Base-by-base conservation (phyloP, 2,888 invertebrate species). In the Gymnocheta viridis region DNA sequence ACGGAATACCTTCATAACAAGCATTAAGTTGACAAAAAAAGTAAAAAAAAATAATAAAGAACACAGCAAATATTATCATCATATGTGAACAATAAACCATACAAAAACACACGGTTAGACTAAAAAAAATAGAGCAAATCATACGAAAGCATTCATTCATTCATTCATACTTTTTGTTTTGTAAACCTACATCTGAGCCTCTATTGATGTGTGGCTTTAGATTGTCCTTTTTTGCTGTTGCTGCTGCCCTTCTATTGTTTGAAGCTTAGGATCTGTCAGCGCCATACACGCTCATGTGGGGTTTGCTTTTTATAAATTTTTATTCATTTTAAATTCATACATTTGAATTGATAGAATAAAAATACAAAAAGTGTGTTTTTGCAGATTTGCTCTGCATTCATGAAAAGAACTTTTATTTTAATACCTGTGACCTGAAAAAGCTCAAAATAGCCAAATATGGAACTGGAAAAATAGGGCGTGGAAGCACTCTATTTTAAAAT, bases 181-280 rank as follows among this genome's bases (percentile, higher is more conserved):
- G 27, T n/a, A 77, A 77, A 64, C 51, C 74, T 64, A 38, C 67
- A 78, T 47, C 32, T 62, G 60, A 67, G 73, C 67, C 67, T 78
- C 73, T 69, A 81, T 81, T 78, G 84, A 78, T 81, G 62, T 81
- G 76, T 76, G 70, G 49, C 49, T 73, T 60, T 44, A 41, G 77
- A 70, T 81, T 84, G 77, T 67, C 67, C 84, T 81, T 81, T 81
- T 84, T 81, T 51, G 22, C 14, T 69, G 51, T n/a, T 69, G 47
- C 14, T 60, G 54, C 41, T 78, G 77, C 58, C 60, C 56, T 69
- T 78, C 69, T 78, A 81, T 84, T 84, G 84, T 84, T 81, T 58
- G 47, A 10, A 78, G 81, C 84, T 84, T 84, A 84, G 77, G 44
- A 81, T 73, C 84, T 84, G 81, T 81, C 84, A 84, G 49, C 69